Evolutionary conservation across 2,113 vertebrate genomes (phyloP).

Genomic region (Chaetura pelagica): DNA sequence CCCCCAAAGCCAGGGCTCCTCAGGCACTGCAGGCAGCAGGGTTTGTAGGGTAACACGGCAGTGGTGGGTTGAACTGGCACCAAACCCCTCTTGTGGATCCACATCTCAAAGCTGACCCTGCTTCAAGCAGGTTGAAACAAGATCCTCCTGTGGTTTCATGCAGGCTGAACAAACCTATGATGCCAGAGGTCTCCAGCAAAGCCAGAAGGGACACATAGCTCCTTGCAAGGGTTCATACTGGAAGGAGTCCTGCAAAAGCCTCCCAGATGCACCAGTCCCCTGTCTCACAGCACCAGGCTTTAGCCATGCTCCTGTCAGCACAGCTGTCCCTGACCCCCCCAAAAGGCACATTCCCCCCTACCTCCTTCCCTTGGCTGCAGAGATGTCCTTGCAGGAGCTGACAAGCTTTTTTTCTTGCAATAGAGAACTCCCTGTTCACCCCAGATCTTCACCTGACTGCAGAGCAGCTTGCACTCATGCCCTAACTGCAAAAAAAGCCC

Average conservation of each 20-base stretch:
- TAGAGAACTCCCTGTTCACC: neutral
- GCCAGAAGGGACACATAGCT: neutral
- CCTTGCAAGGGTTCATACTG: neutral
- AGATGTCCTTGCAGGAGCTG: neutral
- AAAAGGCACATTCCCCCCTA: neutral
- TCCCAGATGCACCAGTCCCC: neutral
- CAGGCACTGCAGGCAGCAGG: neutral
- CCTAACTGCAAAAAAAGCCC: rapidly evolving
- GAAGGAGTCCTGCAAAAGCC: neutral
- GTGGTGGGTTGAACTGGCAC: neutral
- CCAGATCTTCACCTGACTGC: neutral
- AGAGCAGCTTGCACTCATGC: neutral
- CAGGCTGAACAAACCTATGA: neutral
- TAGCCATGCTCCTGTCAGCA: neutral
- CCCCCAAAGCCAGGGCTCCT: neutral
- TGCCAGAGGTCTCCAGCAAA: neutral
- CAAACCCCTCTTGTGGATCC: neutral
- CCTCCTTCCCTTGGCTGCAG: neutral
- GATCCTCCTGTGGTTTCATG: rapidly evolving
- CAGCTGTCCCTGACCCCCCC: neutral
- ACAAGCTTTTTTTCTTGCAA: neutral
- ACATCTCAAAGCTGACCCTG: neutral
- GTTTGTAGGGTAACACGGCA: rapidly evolving
- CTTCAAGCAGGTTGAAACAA: neutral
- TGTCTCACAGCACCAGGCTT: rapidly evolving